A percentile compares a stretch with the other conserved stretches of the same genome.
These are phyloP conservation scores for Tetragonula clypearis DNA, from an alignment of 1,140 invertebrate genomes.

Conservation along the genomic window DNA sequence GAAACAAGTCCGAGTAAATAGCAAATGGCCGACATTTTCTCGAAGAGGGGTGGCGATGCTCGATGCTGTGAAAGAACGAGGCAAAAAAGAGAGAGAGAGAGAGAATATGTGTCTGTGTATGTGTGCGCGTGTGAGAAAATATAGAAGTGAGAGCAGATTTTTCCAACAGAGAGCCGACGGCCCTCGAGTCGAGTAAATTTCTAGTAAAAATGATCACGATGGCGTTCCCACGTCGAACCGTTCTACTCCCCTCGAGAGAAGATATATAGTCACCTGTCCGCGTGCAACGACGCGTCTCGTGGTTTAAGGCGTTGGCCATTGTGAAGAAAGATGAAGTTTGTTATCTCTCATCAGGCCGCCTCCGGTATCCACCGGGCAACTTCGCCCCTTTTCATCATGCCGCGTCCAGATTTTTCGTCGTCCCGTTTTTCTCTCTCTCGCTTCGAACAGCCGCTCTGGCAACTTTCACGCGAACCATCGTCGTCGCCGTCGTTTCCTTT, in stretches of 20 bases:
- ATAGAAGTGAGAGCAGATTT: neutral
- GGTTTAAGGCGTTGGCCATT: slow-evolving; percentile 1
- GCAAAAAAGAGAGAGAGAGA: neutral
- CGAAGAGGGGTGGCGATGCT: neutral
- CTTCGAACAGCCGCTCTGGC: slow-evolving; percentile 30
- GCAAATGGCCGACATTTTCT: slow-evolving; percentile 10
- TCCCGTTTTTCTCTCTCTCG: slow-evolving; percentile 51
- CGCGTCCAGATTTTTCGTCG: slow-evolving; percentile 56
- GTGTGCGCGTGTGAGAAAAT: too few relatives aligned
- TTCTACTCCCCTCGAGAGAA: neutral
- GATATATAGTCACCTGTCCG: slow-evolving; percentile 34
- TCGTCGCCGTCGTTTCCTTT: neutral
- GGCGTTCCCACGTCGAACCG: neutral
- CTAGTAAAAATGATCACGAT: slow-evolving; percentile 17
- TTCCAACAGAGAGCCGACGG: neutral
- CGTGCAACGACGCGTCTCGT: neutral
- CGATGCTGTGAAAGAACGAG: neutral
- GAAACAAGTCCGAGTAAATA: slow-evolving; percentile 15
- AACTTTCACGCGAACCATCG: slow-evolving; percentile 45
- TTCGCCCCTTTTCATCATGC: slow-evolving; percentile 42
- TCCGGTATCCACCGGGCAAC: slow-evolving; percentile 31
- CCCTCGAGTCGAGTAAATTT: neutral
- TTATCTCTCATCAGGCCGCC: slow-evolving; percentile 61
- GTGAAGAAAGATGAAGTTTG: slow-evolving; percentile 57
- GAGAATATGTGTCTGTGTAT: too few relatives aligned